phyloP scores from a whole-genome alignment of 2,888 invertebrate genomes.

The Rhingia rostrata region DNA sequence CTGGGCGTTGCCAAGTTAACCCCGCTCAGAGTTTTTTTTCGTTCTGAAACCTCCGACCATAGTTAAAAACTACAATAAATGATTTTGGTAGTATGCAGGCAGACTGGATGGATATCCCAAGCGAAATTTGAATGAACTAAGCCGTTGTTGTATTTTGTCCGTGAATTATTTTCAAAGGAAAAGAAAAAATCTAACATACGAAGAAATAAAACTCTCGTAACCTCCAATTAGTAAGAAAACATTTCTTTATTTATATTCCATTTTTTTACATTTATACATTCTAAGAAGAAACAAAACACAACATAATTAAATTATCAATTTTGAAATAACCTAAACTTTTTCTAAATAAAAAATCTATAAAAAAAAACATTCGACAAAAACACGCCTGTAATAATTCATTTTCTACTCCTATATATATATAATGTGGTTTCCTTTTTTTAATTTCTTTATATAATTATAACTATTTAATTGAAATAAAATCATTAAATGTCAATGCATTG shows the following conservation, averaged over 20 bases:
- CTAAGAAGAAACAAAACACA: conserved; percentile 27
- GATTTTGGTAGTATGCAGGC: too few relatives aligned
- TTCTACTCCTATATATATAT: too few relatives aligned
- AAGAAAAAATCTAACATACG: neutral
- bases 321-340: conserved; percentile 42
- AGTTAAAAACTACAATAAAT: too few relatives aligned
- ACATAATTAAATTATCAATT: conserved; percentile 18
- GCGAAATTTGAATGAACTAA: too few relatives aligned
- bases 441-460: conserved; percentile 1
- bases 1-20: too few relatives aligned
- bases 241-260: conserved; percentile 36
- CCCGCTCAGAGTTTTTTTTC: too few relatives aligned
- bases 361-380: neutral
- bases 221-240: conserved; percentile 39
- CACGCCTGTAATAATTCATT: too few relatives aligned
- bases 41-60: too few relatives aligned
- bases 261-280: conserved; percentile 49
- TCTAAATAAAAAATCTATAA: conserved; percentile 18
- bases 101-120: too few relatives aligned
- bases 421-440: too few relatives aligned
- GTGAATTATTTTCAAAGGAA: too few relatives aligned
- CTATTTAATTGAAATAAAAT: neutral
- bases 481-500: conserved; percentile 26
- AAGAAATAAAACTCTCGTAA: neutral
- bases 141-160: too few relatives aligned